Conservation (phyloP, 2,888 invertebrate species). For the Dione vanillae region DNA sequence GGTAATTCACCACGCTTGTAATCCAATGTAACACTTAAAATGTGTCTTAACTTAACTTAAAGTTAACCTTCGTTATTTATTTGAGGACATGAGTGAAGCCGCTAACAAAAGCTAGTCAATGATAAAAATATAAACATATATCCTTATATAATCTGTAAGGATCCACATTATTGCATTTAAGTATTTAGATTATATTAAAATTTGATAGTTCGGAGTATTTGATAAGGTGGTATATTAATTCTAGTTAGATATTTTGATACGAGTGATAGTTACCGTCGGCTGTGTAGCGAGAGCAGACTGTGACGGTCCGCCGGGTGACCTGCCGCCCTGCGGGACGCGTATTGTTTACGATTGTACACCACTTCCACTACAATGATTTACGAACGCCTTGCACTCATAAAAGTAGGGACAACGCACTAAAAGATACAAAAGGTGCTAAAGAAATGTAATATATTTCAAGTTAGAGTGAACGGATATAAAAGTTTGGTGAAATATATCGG, state of each 20-base stretch:
- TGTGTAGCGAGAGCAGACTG: conserved; percentile 37
- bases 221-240: neutral
- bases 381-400: conserved; percentile 80
- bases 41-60: too few species aligned
- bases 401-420: conserved; percentile 81
- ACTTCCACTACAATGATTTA: conserved; percentile 84
- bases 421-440: conserved; percentile 84
- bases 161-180: neutral
- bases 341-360: conserved; percentile 78
- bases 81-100: too few species aligned
- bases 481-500: conserved; percentile 82
- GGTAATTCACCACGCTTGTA: too few species aligned
- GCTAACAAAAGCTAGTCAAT: too few species aligned
- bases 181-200: neutral
- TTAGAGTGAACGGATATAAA: conserved; percentile 80
- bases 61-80: too few species aligned
- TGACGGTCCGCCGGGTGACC: conserved; percentile 35
- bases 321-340: conserved; percentile 65
- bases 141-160: too few species aligned
- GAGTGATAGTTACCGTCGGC: conserved; percentile 41
- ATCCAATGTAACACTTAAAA: too few species aligned
- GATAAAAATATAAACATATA: too few species aligned
- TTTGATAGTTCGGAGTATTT: neutral
- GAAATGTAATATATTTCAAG: conserved; percentile 82
- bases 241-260: conserved; percentile 4